Conservation (phyloP, 2,797 vertebrate genomes). For the Hemibagrus guttatus region DNA sequence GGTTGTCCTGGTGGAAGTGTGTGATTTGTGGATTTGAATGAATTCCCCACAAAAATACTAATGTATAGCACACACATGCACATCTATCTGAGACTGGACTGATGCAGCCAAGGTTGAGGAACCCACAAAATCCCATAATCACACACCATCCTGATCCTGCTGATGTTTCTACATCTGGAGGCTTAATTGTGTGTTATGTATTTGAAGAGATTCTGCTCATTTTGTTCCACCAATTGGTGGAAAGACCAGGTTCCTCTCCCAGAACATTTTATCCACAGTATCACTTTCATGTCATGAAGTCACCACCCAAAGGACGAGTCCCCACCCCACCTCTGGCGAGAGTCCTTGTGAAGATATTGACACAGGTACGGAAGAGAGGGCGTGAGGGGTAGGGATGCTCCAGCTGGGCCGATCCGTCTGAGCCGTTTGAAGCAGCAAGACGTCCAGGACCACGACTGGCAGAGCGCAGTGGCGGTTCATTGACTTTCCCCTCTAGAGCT, state of each 20-base stretch:
- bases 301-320: background rate
- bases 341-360: conserved; percentile 40
- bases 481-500: conserved; percentile 75
- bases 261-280: background rate
- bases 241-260: background rate
- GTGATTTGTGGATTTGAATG: background rate
- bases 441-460: conserved; percentile 64
- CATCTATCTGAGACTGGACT: background rate
- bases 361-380: conserved; percentile 8
- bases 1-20: background rate
- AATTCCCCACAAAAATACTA: background rate
- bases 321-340: background rate
- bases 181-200: background rate
- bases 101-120: background rate
- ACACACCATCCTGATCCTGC: background rate
- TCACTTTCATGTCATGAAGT: background rate
- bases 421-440: conserved; percentile 42
- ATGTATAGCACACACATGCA: background rate
- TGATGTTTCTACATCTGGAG: background rate
- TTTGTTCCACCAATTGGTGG: background rate
- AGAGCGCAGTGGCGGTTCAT: conserved; percentile 74
- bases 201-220: background rate
- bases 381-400: background rate
- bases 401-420: conserved; percentile 18
- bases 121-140: background rate